A percentile compares a stretch with the other conserved stretches of the same genome.
Evolutionary conservation across 1,140 invertebrate species (phyloP).

Genomic region (Dufourea novaeangliae): DNA sequence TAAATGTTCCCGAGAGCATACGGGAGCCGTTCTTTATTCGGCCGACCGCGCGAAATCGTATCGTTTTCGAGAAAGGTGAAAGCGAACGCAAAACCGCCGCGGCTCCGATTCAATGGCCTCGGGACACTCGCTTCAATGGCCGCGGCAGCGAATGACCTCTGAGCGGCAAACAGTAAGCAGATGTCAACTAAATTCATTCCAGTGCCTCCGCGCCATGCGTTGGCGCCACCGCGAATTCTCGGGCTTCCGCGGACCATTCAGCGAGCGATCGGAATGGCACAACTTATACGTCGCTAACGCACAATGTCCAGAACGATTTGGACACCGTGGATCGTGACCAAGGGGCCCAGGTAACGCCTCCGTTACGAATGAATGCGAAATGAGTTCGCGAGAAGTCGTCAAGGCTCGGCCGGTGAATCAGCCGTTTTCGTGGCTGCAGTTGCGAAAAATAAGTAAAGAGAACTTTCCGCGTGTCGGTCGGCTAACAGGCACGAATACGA

Average conservation of each 20-base stretch:
- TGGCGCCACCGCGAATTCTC: conserved; percentile 46
- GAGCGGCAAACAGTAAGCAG: conserved; percentile 53
- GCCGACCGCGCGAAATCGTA: not conserved
- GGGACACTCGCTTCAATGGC: conserved; percentile 27
- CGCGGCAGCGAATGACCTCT: conserved; percentile 40
- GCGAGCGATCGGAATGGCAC: not conserved
- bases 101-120: conserved; percentile 37
- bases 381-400: too few species aligned
- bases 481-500: too few species aligned
- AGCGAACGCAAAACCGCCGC: conserved; percentile 10
- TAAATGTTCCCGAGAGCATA: not conserved
- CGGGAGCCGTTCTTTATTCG: conserved; percentile 9
- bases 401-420: too few species aligned
- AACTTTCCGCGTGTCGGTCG: too few species aligned
- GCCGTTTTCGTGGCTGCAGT: too few species aligned
- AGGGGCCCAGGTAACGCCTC: too few species aligned
- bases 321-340: too few species aligned
- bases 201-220: conserved; percentile 12
- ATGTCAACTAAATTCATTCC: conserved; percentile 54
- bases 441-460: too few species aligned
- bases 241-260: not conserved
- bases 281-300: not conserved
- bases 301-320: not conserved
- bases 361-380: too few species aligned
- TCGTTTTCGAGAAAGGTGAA: conserved; percentile 30